Base-by-base conservation (phyloP, 2,888 invertebrate genomes). In the Stomorhina lunata region DNA sequence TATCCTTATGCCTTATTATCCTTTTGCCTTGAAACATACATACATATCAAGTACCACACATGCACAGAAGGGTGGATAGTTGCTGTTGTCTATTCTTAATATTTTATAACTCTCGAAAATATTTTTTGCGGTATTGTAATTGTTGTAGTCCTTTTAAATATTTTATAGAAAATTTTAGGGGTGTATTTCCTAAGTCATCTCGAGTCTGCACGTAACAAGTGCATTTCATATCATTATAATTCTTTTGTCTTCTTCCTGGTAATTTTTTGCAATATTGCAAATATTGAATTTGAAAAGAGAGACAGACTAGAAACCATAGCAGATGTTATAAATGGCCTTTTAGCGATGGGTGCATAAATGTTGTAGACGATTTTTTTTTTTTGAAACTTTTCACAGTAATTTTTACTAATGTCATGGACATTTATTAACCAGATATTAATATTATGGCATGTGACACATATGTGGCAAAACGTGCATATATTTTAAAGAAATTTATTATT, bases 261-360 rank as follows among this genome's bases (percentile, higher is more conserved):
- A 7, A 25, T 20, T 45, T 59, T 79, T 79, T 66, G 82, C 79
- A 79, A 82, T 79, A 79, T 79, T 79, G 82, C 82, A 82, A 82
- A 82, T 63, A 79, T 57, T 73, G 32, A 37, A 32, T 79, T 69
- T 48, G 22, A 20, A 12, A 17, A 45, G 10, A 5, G 37, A 32
- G 29, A n/a, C n/a, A n/a, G n/a, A n/a, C n/a, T n/a, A n/a, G 2
- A 77, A 77, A 81, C 66, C 82, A 71, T 76, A 79, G 66, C 82
- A 82, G 82, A 82, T 82, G 82, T 79, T 71, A 6, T 32, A 80
- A 82, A 82, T 82, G 71, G 71, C 71, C 66, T 66, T 75, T 79
- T 61, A 65, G 71, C 37, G 53, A 66, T 79, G 75, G 43, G 32
- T 79, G 65, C 75, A 66, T 55, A 32, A 55, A 66, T 75, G 57